Evolutionary conservation across 2,797 vertebrate species (phyloP).

Genomic region (Graptemys geographica): DNA sequence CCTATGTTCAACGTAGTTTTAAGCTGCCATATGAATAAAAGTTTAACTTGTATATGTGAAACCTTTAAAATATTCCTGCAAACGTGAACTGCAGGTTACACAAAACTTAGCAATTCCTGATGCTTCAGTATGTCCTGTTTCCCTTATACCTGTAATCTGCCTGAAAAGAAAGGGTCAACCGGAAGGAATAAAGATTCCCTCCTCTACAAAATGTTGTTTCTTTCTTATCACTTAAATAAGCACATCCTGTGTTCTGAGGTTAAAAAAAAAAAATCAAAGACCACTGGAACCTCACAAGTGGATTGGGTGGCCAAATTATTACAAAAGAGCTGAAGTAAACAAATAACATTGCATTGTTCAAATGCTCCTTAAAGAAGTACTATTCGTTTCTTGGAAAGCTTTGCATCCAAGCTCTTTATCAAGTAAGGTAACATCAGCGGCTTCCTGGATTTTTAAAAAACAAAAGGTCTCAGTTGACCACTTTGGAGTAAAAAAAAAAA

Average conservation of each 20-base stretch:
- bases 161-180: constrained; percentile 17
- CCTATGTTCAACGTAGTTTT: not conserved
- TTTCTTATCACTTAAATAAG: constrained; percentile 55
- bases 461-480: not conserved
- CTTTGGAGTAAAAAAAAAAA: constrained; percentile 4
- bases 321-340: constrained; percentile 70
- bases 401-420: not conserved
- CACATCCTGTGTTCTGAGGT: constrained; percentile 36
- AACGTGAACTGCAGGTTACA: not conserved
- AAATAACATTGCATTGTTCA: constrained; percentile 42
- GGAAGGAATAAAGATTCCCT: constrained; percentile 15
- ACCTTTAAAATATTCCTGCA: not conserved
- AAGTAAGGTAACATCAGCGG: constrained; percentile 14
- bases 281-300: not conserved
- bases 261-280: not conserved
- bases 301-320: constrained; percentile 25
- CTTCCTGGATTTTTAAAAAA: constrained; percentile 32
- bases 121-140: constrained; percentile 10
- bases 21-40: not conserved
- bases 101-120: not conserved
- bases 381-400: constrained; percentile 38
- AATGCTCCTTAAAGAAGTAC: not conserved
- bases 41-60: not conserved
- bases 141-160: constrained; percentile 37
- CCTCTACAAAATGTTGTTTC: constrained; percentile 40